Base-by-base conservation (phyloP, 2,888 invertebrate species). In the Clitarchus hookeri region DNA sequence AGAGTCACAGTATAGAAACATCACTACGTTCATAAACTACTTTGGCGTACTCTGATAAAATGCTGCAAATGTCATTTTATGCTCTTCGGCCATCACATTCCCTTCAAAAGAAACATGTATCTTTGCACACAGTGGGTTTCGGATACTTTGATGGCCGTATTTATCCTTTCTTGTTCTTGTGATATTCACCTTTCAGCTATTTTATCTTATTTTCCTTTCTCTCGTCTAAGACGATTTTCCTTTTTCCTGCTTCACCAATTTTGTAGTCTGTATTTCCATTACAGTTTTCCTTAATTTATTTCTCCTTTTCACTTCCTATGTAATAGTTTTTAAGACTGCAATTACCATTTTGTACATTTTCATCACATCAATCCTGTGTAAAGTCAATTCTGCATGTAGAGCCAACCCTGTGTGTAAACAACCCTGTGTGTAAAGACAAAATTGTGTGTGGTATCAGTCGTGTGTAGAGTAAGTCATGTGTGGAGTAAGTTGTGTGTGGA, bases 11-110 rank as follows among this genome's bases (percentile, higher is more conserved):
- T 26, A 16, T 23, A 80, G 16, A 80, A 9, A 80, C 80, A 80
- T 25, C 16, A 23, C 25, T 80, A 80, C 80, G 80, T 80, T 80
- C 80, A 80, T n/a, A n/a, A n/a, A n/a, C n/a, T n/a, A n/a, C n/a
- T n/a, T n/a, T n/a, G n/a, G n/a, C n/a, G n/a, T n/a, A 80, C 80
- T 80, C 26, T 80, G 80, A 26, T 27, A 80, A 80, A 80, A 80
- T 80, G 23, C 80, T 80, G 23, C 80, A 80, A 26, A 80, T 80
- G 26, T 80, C 80, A 23, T 80, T 80, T 80, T 25, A 11, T 36
- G 26, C 80, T 80, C 26, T 80, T 26, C 80, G 27, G 80, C 80
- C 26, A 36, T 80, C 80, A 80, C 80, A 80, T 80, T 80, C 80
- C 6, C 26, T 26, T 26, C 80, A 26, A 16, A 80, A 80, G 80